Evolutionary conservation across 2,113 vertebrate species (phyloP), one percentile per base, ranked within the genome.

Genomic region (Limanda limanda): DNA sequence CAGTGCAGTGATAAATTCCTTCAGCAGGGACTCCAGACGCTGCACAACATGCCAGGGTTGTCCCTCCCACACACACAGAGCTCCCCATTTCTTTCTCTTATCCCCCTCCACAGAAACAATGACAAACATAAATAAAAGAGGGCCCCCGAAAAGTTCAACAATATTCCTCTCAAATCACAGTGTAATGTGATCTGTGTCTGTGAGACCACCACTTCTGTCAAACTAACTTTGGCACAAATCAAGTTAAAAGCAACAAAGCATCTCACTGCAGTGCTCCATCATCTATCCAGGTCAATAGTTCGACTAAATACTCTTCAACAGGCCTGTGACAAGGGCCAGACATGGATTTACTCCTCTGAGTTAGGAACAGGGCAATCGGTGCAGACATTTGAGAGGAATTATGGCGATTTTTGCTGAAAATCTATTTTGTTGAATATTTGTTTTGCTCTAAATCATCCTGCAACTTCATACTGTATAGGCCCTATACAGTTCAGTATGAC

Each of bases 1-100:
- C 86, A 73, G 72, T 25, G 73, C 47, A 2, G 83, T 89, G 88
- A 86, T 78, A 88, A 76, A 92, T 93, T 92, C 90, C 71, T 88
- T 71, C 52, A 63, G 77, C 52, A 47, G 55, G 2, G 69, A 73
- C 56, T 67, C 40, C 58, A 73, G 31, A 31, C 72, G 65, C 65
- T 40, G 77, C 57, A 51, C 63, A 62, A 35, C 71, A 76, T 54
- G 67, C 54, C 72, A 61, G 56, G 6, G 23, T 72, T 70, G 59
- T 45, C 37, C 55, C 40, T 52, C 77, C 14, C 31, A 15, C 66
- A 74, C 25, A 51, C 18, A 63, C 27, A 1, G 27, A 31, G 27
- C 27, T 1, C 5, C 27, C 1, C 17, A 18, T 51, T 51, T 51
- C 48, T 17, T 20, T 2, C 48, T 51, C 48, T 18, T 20, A 6